Base-by-base conservation (phyloP, 2,797 vertebrate genomes). In the Macropodus opercularis region DNA sequence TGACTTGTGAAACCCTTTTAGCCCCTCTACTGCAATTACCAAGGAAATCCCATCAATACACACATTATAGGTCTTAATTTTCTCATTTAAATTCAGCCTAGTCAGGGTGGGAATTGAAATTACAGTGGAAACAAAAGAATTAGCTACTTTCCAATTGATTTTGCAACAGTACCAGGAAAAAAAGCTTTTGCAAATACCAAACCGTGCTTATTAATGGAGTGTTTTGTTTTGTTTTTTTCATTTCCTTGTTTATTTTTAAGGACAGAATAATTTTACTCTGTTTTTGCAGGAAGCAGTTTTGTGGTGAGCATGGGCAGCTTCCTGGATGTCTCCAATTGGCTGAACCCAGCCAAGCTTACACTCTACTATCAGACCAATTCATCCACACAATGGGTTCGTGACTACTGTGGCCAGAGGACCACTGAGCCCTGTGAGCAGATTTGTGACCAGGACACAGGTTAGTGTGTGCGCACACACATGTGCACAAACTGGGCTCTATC, bases 301-400 rank as follows among this genome's bases (percentile, higher is more conserved):
- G 98, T 99, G 57, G 95, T 99, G 79, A 96, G 95, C 0, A 94
- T 95, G 89, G 98, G 96, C 41, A 98, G 97, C 86, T 97, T 94
- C 88, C 80, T 99, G 90, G 98, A 99, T 67, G 94, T 98, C 52
- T 98, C 97, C 0, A 96, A 98, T 83, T 99, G 98, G 98, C 85
- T 99, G 14, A 99, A 99, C 80, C 98, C 98, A 1, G 96, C 98
- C 75, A 97, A 96, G 81, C 90, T 99, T 34, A 96, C 94, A 23
- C 88, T 99, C 24, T 99, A 96, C 89, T 97, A 98, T 72, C 97
- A 99, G 87, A 95, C 94, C 84, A 99, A 99, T 35, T 92, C 95
- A 9, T 96, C 95, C 0, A 95, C 95, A 1, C 95, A 97, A 2
- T 99, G 98, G 98, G 91, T 97, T 63, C 92, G 91, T 63, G 98